Conservation (phyloP, 1,140 invertebrate genomes). For the Drosophila auraria region DNA sequence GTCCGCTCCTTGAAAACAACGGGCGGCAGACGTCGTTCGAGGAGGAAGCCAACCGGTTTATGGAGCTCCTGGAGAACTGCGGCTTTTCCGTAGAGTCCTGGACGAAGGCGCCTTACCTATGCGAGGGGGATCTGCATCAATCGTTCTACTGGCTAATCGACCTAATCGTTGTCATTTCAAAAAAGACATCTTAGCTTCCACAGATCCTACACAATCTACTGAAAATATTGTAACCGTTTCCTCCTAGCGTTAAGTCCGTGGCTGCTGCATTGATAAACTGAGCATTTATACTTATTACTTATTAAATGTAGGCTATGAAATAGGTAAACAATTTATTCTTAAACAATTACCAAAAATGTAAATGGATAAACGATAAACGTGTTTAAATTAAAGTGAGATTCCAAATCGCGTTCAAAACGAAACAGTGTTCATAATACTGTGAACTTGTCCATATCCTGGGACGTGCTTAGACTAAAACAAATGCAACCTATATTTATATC, state of each 20-base stretch:
- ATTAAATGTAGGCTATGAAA: slow-evolving; percentile 41
- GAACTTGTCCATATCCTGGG: not conserved
- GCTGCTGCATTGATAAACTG: slow-evolving; percentile 42
- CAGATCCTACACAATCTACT: not conserved
- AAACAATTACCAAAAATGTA: slow-evolving; percentile 47
- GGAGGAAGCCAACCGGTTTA: slow-evolving; percentile 75
- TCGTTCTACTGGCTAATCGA: slow-evolving; percentile 96
- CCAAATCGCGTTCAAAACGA: no score
- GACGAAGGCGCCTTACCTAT: slow-evolving; percentile 95
- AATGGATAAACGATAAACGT: no score
- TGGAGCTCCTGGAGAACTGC: slow-evolving; percentile 80
- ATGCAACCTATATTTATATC: not conserved
- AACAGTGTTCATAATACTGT: not conserved
- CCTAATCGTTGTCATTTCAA: slow-evolving; percentile 90
- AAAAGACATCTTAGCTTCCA: slow-evolving; percentile 49
- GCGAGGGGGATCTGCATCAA: slow-evolving; percentile 95
- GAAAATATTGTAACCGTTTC: slow-evolving; percentile 18
- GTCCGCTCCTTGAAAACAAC: slow-evolving; percentile 66
- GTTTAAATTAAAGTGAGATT: no score
- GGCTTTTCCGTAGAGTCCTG: slow-evolving; percentile 91
- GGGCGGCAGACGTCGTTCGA: slow-evolving; percentile 71
- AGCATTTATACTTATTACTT: slow-evolving; percentile 50
- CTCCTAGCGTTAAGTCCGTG: slow-evolving; percentile 9
- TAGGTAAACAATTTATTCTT: slow-evolving; percentile 53
- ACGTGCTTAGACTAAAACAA: not conserved